Percentiles rank a stretch among this genome's conserved stretches.
Evolutionary conservation across 2,888 invertebrate genomes (phyloP).

Genomic region (Eubasilissa splendida): DNA sequence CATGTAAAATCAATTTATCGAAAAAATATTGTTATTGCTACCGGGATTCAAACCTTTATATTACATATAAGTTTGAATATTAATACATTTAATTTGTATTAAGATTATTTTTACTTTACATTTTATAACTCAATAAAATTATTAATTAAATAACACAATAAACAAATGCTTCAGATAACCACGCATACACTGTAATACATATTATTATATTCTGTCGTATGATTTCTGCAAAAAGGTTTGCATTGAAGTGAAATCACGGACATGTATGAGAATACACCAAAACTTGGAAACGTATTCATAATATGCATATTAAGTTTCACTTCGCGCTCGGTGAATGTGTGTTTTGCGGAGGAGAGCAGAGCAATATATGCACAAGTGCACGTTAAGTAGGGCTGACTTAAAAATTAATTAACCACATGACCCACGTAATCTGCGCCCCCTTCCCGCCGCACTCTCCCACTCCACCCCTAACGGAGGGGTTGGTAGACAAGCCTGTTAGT

Average conservation of each 20-base stretch:
- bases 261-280: background rate
- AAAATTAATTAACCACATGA: constrained; percentile 74
- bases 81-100: too few relatives aligned
- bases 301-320: constrained; percentile 24
- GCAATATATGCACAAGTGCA: constrained; percentile 51
- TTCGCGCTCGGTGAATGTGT: background rate
- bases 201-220: too few relatives aligned
- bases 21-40: too few relatives aligned
- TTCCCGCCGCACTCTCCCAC: background rate
- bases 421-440: constrained; percentile 66
- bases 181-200: too few relatives aligned
- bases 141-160: too few relatives aligned
- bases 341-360: background rate
- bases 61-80: too few relatives aligned
- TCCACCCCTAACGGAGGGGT: background rate
- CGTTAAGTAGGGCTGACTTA: constrained; percentile 69
- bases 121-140: too few relatives aligned
- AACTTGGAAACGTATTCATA: constrained; percentile 23
- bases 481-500: constrained; percentile 6
- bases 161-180: too few relatives aligned
- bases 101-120: too few relatives aligned
- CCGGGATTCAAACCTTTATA: too few relatives aligned
- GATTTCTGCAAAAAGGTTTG: too few relatives aligned
- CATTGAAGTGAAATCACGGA: background rate
- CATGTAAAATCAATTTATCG: too few relatives aligned